Base-by-base conservation (phyloP, 2,113 vertebrate genomes). In the Vicugna pacos region DNA sequence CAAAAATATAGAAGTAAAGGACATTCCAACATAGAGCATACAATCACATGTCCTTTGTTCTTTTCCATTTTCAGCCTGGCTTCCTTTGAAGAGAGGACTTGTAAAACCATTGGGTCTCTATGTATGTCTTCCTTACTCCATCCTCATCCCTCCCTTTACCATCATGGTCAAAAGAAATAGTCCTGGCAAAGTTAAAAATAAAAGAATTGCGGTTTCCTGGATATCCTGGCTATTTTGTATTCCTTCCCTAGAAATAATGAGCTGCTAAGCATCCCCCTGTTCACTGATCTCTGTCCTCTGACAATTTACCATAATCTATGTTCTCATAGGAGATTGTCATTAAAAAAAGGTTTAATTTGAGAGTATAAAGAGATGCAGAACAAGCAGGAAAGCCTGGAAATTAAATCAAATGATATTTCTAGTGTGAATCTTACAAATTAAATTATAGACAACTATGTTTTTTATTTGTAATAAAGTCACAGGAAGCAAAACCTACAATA, bases 281-380 rank as follows among this genome's bases (percentile, higher is more conserved):
- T 92, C 67, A 93, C 19, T 8, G 8, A 35, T 94, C n/a, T 81
- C 56, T 73, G 46, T 62, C 35, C 58, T 81, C 64, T 79, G 52
- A 42, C 58, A 88, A 80, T 64, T 81, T 56, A 54, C 26, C 58
- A 97, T 28, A 70, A 62, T 38, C 80, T 76, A n/a, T 65, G 54
- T 48, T 64, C 72, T 89, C 60, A 72, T 2, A 30, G 38, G 15
- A 70, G 28, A 35, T 11, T 32, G 42, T 85, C 72, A 92, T 75
- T 42, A 42, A 13, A 77, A 60, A 82, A 89, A 70, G 73, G 64
- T 96, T 92, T 95, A 89, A 95, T 77, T 77, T 93, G n/a, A 96
- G 77, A 83, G 42, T 69, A 88, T 56, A 48, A 70, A 82, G 28
- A 69, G 56, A 83, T 77, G 4, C 5, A 58, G 26, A 38, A 77